Conservation (phyloP, 2,113 vertebrate genomes). For the Numida meleagris region DNA sequence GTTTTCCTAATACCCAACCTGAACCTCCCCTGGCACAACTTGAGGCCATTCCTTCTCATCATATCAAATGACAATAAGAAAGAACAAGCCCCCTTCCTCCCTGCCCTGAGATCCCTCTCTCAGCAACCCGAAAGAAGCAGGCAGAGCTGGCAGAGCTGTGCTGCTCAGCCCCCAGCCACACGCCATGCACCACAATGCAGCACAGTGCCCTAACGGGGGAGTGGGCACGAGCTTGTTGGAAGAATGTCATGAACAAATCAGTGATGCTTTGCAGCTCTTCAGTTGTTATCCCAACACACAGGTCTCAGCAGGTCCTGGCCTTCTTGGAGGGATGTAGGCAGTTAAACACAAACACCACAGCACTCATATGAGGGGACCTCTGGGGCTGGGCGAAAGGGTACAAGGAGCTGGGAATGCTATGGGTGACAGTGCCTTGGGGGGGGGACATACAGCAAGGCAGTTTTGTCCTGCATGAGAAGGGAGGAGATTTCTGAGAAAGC, state of each 20-base stretch:
- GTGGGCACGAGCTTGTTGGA: rapidly evolving
- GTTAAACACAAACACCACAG: rapidly evolving
- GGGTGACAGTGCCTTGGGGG: background rate
- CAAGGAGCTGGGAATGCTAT: background rate
- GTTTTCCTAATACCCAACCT: too few relatives aligned
- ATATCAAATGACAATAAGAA: background rate
- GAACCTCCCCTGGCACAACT: too few relatives aligned
- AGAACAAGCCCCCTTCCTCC: background rate
- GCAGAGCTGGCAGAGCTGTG: background rate
- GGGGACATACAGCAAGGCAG: background rate
- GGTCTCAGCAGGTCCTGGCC: background rate
- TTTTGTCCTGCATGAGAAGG: rapidly evolving
- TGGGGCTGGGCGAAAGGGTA: background rate
- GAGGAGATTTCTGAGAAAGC: background rate
- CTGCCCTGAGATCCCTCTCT: background rate
- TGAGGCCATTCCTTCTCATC: too few relatives aligned
- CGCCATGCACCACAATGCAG: rapidly evolving
- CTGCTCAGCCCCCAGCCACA: background rate
- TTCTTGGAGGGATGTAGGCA: background rate
- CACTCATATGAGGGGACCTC: background rate
- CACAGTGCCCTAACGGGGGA: background rate
- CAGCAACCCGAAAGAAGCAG: rapidly evolving
- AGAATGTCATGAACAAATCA: background rate
- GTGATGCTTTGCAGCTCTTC: background rate
- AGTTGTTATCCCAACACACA: too few relatives aligned